A percentile compares a stretch with the other conserved stretches of the same genome.
These are phyloP conservation scores for Larimichthys polyactis DNA, from an alignment of 2,113 vertebrate genomes.

Conservation along the genomic window DNA sequence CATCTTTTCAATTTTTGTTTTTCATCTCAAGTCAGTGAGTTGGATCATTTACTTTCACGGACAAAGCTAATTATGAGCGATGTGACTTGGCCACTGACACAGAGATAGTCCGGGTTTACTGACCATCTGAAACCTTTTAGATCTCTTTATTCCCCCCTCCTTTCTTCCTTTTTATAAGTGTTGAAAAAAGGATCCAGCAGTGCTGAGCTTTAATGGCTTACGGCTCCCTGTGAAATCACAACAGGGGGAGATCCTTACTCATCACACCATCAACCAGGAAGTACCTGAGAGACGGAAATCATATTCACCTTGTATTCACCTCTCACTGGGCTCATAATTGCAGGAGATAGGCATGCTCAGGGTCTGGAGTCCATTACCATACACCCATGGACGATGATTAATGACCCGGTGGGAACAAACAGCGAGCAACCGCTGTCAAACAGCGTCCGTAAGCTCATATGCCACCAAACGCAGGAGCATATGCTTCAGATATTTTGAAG, in stretches of 20 bases:
- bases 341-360: conserved; percentile 67
- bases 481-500: conserved; percentile 23
- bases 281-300: conserved; percentile 76
- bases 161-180: not conserved
- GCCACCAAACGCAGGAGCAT: conserved; percentile 32
- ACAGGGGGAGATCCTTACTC: conserved; percentile 51
- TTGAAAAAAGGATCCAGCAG: conserved; percentile 41
- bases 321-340: conserved; percentile 83
- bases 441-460: conserved; percentile 47
- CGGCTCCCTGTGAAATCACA: conserved; percentile 54
- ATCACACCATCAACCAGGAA: conserved; percentile 63
- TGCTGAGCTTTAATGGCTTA: conserved; percentile 55
- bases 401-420: conserved; percentile 76
- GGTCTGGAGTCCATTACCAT: conserved; percentile 78
- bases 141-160: conserved; percentile 15
- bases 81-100: conserved; percentile 28
- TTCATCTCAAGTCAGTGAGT: conserved; percentile 20
- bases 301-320: conserved; percentile 80
- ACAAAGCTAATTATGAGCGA: conserved; percentile 43
- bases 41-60: conserved; percentile 18
- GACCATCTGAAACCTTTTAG: conserved; percentile 40
- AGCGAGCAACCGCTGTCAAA: conserved; percentile 62
- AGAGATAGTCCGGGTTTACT: not conserved
- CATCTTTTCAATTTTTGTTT: not conserved
- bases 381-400: conserved; percentile 80